phyloP scores from a whole-genome alignment of 2,888 invertebrate genomes.

The Protophormia terraenovae region DNA sequence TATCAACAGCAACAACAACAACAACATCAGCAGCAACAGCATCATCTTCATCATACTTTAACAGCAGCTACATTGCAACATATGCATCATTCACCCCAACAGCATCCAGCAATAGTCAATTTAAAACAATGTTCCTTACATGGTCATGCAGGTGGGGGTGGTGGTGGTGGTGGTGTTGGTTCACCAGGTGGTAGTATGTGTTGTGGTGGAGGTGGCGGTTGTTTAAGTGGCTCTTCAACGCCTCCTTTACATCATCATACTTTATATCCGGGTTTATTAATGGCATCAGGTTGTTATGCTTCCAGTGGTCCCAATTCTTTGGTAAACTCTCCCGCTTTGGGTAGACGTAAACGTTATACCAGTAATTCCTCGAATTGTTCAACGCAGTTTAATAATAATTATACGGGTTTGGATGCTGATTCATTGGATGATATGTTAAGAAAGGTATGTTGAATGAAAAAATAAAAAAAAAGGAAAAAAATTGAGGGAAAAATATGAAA shows the following conservation, averaged over 20 bases:
- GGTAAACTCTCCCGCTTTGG: slow-evolving; percentile 83
- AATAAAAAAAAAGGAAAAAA: too few species aligned
- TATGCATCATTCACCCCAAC: slow-evolving; percentile 70
- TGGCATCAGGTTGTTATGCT: slow-evolving; percentile 70
- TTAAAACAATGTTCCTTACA: slow-evolving; percentile 71
- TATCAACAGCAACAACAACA: slow-evolving; percentile 59
- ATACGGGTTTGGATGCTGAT: slow-evolving; percentile 86
- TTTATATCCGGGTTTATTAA: slow-evolving; percentile 75
- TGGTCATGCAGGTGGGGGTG: slow-evolving; percentile 47
- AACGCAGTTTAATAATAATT: slow-evolving; percentile 85
- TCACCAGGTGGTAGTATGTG: slow-evolving; percentile 36
- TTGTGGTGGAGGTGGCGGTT: slow-evolving; percentile 67
- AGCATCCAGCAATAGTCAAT: slow-evolving; percentile 72
- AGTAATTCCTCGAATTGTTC: slow-evolving; percentile 84
- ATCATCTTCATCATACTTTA: slow-evolving; percentile 63
- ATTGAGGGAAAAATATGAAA: too few species aligned
- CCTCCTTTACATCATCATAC: slow-evolving; percentile 73
- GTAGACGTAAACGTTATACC: slow-evolving; percentile 85
- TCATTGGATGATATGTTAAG: slow-evolving; percentile 90
- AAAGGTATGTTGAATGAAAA: slow-evolving; percentile 86
- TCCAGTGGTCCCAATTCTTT: slow-evolving; percentile 78
- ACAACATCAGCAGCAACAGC: slow-evolving; percentile 49
- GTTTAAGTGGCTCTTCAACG: slow-evolving; percentile 70
- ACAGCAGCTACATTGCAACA: slow-evolving; percentile 66
- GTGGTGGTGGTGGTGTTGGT: background rate